Evolutionary conservation across 1,140 invertebrate species (phyloP).

Genomic region (Drosophila pruinosa): DNA sequence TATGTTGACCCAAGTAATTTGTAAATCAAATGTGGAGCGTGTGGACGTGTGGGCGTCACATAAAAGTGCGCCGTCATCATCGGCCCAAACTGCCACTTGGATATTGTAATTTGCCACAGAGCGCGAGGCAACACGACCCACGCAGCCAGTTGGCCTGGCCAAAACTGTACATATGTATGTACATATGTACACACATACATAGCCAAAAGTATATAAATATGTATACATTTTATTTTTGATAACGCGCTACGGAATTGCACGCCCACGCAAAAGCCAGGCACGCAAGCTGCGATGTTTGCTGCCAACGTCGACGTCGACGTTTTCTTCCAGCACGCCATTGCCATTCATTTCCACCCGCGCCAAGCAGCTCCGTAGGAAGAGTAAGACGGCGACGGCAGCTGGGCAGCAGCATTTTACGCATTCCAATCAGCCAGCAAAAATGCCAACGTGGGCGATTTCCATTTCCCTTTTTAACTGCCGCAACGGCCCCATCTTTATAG

Average conservation of each 20-base stretch:
- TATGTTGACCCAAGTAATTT: constrained; percentile 68
- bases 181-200: constrained; percentile 2
- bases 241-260: constrained; percentile 69
- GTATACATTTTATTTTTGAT: constrained; percentile 72
- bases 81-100: constrained; percentile 37
- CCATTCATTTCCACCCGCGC: constrained; percentile 63
- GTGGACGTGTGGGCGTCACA: constrained; percentile 38
- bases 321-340: constrained; percentile 58
- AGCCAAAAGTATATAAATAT: constrained; percentile 23
- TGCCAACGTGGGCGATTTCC: constrained; percentile 60
- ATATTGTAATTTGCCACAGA: constrained; percentile 58
- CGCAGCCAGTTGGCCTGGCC: constrained; percentile 38
- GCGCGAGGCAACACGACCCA: constrained; percentile 18
- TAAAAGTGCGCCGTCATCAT: constrained; percentile 51
- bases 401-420: constrained; percentile 65
- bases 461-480: constrained; percentile 37
- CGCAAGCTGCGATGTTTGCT: constrained; percentile 31
- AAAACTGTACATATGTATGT: constrained; percentile 28
- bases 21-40: constrained; percentile 55
- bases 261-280: constrained; percentile 57
- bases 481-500: constrained; percentile 6
- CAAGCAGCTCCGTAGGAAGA: neutral
- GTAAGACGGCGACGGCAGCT: constrained; percentile 6
- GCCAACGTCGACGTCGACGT: constrained; percentile 24
- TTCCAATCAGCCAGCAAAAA: constrained; percentile 68